Conservation (phyloP, 2,113 vertebrate species). For the Campylorhamphus procurvoides region DNA sequence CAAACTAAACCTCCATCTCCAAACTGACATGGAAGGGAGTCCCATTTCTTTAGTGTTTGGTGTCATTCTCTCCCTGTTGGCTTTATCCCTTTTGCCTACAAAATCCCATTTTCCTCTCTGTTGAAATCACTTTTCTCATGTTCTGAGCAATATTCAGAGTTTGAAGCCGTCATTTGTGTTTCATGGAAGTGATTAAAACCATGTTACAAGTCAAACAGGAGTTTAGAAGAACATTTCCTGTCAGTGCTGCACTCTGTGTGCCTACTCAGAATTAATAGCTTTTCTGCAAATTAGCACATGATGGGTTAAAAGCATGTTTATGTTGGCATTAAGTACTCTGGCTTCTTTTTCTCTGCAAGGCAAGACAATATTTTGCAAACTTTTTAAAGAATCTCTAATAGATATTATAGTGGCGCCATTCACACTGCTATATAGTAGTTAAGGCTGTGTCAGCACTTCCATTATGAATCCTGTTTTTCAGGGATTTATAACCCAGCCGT, state of each 20-base stretch:
- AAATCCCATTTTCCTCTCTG: slow-evolving; percentile 49
- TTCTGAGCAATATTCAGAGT: slow-evolving; percentile 43
- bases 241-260: slow-evolving; percentile 1
- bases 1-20: background rate
- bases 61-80: background rate
- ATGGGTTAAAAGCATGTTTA: slow-evolving; percentile 84
- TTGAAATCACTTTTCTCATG: slow-evolving; percentile 56
- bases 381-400: slow-evolving; percentile 76
- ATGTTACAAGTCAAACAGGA: slow-evolving; percentile 70
- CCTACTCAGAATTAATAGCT: slow-evolving; percentile 74
- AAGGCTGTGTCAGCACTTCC: slow-evolving; percentile 81
- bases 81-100: slow-evolving; percentile 7
- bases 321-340: slow-evolving; percentile 74
- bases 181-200: slow-evolving; percentile 80
- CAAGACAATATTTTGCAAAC: slow-evolving; percentile 78
- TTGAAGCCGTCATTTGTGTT: slow-evolving; percentile 58
- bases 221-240: slow-evolving; percentile 78
- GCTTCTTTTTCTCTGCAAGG: slow-evolving; percentile 69
- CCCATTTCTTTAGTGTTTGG: background rate
- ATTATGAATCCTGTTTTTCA: slow-evolving; percentile 76
- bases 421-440: slow-evolving; percentile 68
- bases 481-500: slow-evolving; percentile 77
- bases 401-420: slow-evolving; percentile 80
- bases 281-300: slow-evolving; percentile 80
- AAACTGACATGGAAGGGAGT: background rate